Evolutionary conservation across 2,888 invertebrate genomes (phyloP), one percentile per base, ranked within the genome.

Genomic region (Drosophila recens): DNA sequence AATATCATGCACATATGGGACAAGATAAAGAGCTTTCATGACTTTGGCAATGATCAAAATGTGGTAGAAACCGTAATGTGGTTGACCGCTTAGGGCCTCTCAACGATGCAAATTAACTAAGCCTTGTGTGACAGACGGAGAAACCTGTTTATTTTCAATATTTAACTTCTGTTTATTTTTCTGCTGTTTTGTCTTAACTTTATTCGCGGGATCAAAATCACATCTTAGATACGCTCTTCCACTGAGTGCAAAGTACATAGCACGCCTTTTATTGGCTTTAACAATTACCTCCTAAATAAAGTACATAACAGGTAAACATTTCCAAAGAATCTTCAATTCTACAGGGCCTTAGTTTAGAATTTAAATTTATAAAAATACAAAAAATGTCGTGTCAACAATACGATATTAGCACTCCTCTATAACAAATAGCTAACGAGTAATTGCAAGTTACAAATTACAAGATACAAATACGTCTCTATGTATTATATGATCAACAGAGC

Each of bases 21-120:
- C 15, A 27, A 46, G 70, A 45, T 33, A 48, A 13, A 33, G 33
- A 59, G 58, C 53, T 59, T 46, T 27, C 20, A 5, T 53, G 38
- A 45, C 20, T 51, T 51, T 54, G 65, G 34, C 38, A 38, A 64
- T 74, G 20, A 64, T 61, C 34, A 42, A 64, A 73, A 68, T 49
- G 51, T 59, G 27, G 45, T 34, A n/a, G 3, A 48, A 67, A 40
- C 33, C 34, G 43, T 54, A 13, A 15, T 34, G 49, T 65, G 51
- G 38, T 30, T 17, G 53, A 40, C 38, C 53, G 49, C 30, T 53
- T 53, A 42, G 40, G 53, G 40, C 40, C 17, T 0, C 40, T 40
- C 15, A 52, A 17, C 33, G 48, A 76, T 48, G 80, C 83, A 70
- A 80, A 79, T 79, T 58, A 80, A 68, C 52, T 27, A 48, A 75